Evolutionary conservation across 2,888 invertebrate genomes (phyloP).

Genomic region (Acleris laterana): DNA sequence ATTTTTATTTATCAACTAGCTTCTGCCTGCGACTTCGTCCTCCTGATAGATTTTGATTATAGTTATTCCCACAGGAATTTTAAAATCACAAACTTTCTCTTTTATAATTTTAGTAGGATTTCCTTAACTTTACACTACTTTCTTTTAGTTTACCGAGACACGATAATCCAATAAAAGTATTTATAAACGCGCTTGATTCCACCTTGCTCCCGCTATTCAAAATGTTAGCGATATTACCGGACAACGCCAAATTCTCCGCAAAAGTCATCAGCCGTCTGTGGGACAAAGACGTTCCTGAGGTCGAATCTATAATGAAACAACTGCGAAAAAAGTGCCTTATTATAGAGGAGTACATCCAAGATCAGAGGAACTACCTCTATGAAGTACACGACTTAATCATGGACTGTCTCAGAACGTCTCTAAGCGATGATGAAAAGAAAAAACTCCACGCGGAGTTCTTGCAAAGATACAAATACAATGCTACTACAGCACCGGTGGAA

Average conservation of each 20-base stretch:
- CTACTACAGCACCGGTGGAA: conserved; percentile 78
- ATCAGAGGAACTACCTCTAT: conserved; percentile 86
- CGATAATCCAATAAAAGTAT: conserved; percentile 81
- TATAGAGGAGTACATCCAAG: conserved; percentile 85
- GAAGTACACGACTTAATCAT: conserved; percentile 89
- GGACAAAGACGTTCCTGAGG: conserved; percentile 70
- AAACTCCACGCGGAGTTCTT: conserved; percentile 85
- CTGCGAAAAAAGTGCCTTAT: conserved; percentile 88
- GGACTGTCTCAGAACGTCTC: conserved; percentile 83
- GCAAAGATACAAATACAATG: conserved; percentile 82
- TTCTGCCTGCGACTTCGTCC: too few relatives aligned
- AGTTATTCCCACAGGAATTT: too few relatives aligned
- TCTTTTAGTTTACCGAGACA: conserved; percentile 60
- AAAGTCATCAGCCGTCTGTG: conserved; percentile 78
- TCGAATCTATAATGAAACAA: conserved; percentile 86
- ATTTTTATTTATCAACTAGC: too few relatives aligned
- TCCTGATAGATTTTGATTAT: too few relatives aligned
- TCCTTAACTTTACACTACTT: neutral
- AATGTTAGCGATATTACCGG: conserved; percentile 87
- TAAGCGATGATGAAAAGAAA: conserved; percentile 67
- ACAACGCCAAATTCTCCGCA: conserved; percentile 87
- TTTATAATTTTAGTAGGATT: too few relatives aligned
- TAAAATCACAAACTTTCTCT: too few relatives aligned
- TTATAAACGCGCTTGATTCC: conserved; percentile 83
- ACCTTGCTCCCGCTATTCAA: conserved; percentile 81